Base-by-base conservation (phyloP, 1,140 invertebrate genomes). In the Aradophagus sp. region DNA sequence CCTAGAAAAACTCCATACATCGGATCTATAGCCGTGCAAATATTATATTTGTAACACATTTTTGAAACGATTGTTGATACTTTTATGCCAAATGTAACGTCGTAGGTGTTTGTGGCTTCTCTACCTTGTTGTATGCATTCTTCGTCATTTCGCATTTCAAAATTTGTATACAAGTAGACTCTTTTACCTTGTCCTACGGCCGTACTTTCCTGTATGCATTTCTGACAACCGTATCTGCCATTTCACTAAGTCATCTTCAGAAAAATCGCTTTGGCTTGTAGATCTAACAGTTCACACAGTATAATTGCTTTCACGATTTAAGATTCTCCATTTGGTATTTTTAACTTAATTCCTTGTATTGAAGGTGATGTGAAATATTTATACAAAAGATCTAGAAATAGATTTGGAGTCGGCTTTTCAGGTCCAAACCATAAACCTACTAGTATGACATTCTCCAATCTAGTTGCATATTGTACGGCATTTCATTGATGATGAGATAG, bases 1-100 rank as follows among this genome's bases (percentile, higher is more conserved):
- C 70, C 58, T 42, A 47, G 14, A 35, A 48, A 68, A 17, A 73
- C 11, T 17, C 70, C 63, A 19, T 70, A 66, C 65, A 74, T 70
- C 0, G 42, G 1, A 27, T 73, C 70, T 0, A 62, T 35, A n/a
- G 63, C 58, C 1, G 52, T 58, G 3, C n/a, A n/a, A 7, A 34
- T 7, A 2, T 65, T 44, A 23, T 56, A 58, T 26, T 73, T 52
- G 10, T 38, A 50, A 15, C 12, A 16, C 1, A 65, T 11, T 38
- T 13, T 17, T 1, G 65, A 59, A 4, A 69, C 3, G 5, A 58
- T 31, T n/a, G 29, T 42, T 8, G 7, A 6, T 10, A 62, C 56
- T 42, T 71, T 66, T 3, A 69, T 52, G 7, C 71, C 65, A 13
- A n/a, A n/a, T 4, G 52, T 2, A 41, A 10, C 1, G 15, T 16